Evolutionary conservation across 2,113 vertebrate species (phyloP), one percentile per base, ranked within the genome.

Genomic region (Dendrocopos noguchii): DNA sequence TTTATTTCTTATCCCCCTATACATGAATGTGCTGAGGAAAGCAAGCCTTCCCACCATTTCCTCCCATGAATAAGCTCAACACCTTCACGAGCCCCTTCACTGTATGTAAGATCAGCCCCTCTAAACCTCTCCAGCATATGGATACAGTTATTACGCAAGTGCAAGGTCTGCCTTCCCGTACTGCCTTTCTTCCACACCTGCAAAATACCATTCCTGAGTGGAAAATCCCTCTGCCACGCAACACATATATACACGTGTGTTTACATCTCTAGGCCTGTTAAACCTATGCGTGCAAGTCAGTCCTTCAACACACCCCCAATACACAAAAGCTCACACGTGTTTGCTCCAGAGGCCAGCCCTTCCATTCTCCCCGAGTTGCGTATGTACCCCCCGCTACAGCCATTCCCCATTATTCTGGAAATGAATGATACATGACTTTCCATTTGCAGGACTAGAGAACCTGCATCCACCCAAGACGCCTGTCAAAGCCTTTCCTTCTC

Each of bases 281-380:
- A 7, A 36, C 1, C 61, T 46, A 2, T 0, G 20, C 1, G 27
- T 5, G 29, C 16, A 6, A 18, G 12, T 25, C 20, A 6, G 12
- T 5, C 25, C 34, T 20, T 4, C 53, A 11, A 2, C 31, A 33
- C 67, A 21, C 8, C 39, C 7, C 28, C 33, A 7, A 4, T 1
- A 9, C 0, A n/a, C 22, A 12, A 1, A 15, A 21, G 13, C 1
- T n/a, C 39, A 8, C 28, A 8, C 5, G 4, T 3, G 19, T 29
- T 42, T 42, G 13, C 10, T 13, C 5, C 29, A 6, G 29, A 0
- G 19, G 42, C 6, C 33, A 31, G 1, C 24, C 14, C 19, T 12
- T 28, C 33, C 75, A 0, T 5, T 9, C 39, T 19, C 20, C 19
- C 10, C 42, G 5, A 6, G 6, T 0, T 6, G 24, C 31, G 3